phyloP scores from a whole-genome alignment of 2,888 invertebrate species.

The Ornithoptera alexandrae region DNA sequence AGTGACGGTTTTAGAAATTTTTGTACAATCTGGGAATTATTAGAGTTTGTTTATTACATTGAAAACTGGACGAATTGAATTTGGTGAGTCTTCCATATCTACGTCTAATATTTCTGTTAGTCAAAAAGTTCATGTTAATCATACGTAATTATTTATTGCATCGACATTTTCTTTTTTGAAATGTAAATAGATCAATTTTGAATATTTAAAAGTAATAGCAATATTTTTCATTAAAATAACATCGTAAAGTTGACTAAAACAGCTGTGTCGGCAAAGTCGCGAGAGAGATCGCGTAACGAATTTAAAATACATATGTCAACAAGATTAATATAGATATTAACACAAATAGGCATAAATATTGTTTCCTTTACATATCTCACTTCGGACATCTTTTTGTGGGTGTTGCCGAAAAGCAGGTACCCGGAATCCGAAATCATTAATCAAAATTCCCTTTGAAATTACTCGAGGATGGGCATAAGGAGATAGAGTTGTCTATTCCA shows the following conservation, averaged over 20 bases:
- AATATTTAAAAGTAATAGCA: background rate
- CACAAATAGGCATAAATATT: constrained; percentile 64
- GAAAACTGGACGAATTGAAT: constrained; percentile 11
- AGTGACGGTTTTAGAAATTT: constrained; percentile 23
- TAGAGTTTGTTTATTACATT: constrained; percentile 23
- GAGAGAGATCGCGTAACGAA: constrained; percentile 11
- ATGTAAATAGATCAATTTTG: background rate
- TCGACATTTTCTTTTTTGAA: background rate
- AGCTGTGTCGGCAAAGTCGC: constrained; percentile 46
- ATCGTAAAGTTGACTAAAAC: constrained; percentile 36
- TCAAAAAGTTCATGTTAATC: too few species aligned
- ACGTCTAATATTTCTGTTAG: background rate
- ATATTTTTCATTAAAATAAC: background rate
- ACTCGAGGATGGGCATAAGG: constrained; percentile 52
- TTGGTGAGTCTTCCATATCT: constrained; percentile 39
- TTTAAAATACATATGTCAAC: constrained; percentile 52
- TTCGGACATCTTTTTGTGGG: constrained; percentile 59
- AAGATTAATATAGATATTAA: constrained; percentile 74
- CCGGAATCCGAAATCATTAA: constrained; percentile 58
- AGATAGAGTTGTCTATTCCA: constrained; percentile 60
- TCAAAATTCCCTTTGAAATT: constrained; percentile 67
- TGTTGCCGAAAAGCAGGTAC: constrained; percentile 71
- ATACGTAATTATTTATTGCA: background rate
- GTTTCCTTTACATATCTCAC: constrained; percentile 44
- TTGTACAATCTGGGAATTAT: constrained; percentile 32